Base-by-base conservation (phyloP, 1,140 invertebrate genomes). In the Phenacoccus solenopsis region DNA sequence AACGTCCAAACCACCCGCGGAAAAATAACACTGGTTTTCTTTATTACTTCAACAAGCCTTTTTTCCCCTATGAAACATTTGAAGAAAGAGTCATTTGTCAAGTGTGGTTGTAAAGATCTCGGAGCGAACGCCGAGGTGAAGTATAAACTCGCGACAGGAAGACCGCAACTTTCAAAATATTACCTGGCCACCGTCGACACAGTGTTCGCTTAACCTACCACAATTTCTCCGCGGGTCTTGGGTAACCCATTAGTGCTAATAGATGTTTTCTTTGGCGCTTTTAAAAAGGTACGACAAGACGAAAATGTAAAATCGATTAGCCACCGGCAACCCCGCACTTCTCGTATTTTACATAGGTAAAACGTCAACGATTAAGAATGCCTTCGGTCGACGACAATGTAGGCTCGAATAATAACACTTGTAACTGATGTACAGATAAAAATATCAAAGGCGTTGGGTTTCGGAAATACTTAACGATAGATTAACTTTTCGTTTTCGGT, bases 271-370 rank as follows among this genome's bases (percentile, higher is more conserved):
- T 49, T 49, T 49, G 3, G 3, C 38, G 38, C 38, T 49, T 49
- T 49, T n/a, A 49, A n/a, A 49, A 49, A 49, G 38, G 38, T n/a
- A 9, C 38, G 38, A 49, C 38, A 49, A 49, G 38, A n/a, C 38
- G 38, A 49, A 49, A 49, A 49, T 49, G 38, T 49, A n/a, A 49
- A 49, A 49, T 49, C 38, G 38, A 49, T 49, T 49, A 49, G 38
- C 20, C 12, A n/a, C 16, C 2, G 16, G 16, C 13, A 49, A 16
- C 20, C 38, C n/a, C n/a, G n/a, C n/a, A n/a, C n/a, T n/a, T 49
- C 38, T n/a, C 38, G 13, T 49, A 49, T 49, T 49, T 49, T 49
- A 49, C 38, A 49, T 49, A 9, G 38, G 38, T 49, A 49, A 49
- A 49, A 49, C 16, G 38, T 49, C 38, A 49, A 49, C 38, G 38